These are phyloP conservation scores for Drosophila pallidifrons DNA, from an alignment of 1,140 invertebrate genomes.

Conservation along the genomic window DNA sequence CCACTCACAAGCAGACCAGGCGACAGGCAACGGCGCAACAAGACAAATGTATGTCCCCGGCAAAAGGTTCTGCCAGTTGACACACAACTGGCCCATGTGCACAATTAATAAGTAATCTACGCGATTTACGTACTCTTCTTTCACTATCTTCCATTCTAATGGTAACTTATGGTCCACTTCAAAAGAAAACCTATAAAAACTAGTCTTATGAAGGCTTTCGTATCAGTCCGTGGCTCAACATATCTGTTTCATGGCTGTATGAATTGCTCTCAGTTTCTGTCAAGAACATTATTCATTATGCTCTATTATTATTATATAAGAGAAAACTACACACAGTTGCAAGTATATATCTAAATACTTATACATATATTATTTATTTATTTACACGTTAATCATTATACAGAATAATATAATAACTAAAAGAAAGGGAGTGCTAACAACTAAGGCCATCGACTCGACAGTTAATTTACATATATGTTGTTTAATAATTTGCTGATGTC, in stretches of 20 bases:
- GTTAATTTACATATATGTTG: too few relatives aligned
- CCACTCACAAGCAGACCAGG: constrained; percentile 13
- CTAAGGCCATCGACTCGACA: too few relatives aligned
- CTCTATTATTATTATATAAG: neutral
- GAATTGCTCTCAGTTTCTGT: neutral
- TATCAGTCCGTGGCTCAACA: neutral
- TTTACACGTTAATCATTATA: too few relatives aligned
- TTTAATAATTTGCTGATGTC: too few relatives aligned
- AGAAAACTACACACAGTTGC: too few relatives aligned
- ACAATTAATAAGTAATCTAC: constrained; percentile 49
- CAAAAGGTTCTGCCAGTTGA: constrained; percentile 36
- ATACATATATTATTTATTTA: too few relatives aligned
- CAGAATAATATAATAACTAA: too few relatives aligned
- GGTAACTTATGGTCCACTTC: constrained; percentile 12
- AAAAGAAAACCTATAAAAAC: neutral
- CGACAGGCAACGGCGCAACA: constrained; percentile 23
- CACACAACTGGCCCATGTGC: constrained; percentile 28
- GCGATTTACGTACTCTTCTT: constrained; percentile 18
- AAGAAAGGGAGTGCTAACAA: too few relatives aligned
- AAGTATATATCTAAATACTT: too few relatives aligned
- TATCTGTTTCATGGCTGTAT: neutral
- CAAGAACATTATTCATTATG: neutral
- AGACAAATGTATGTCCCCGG: constrained; percentile 40
- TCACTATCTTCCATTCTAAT: constrained; percentile 2
- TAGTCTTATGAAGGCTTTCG: neutral